Evolutionary conservation across 2,113 vertebrate genomes (phyloP).

Genomic region (Eublepharis macularius): DNA sequence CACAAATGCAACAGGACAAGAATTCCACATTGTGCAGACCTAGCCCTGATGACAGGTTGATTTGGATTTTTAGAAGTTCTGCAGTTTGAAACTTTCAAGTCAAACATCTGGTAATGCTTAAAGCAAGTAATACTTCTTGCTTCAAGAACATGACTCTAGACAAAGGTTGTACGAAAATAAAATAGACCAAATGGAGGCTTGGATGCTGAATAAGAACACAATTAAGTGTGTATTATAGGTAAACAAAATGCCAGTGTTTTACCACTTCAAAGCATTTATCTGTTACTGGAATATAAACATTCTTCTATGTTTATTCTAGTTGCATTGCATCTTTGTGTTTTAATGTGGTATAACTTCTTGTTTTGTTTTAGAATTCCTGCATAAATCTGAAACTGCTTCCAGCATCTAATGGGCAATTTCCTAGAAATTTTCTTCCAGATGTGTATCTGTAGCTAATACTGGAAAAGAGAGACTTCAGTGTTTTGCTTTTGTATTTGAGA

Average conservation of each 20-base stretch:
- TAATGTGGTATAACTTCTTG: conserved; percentile 51
- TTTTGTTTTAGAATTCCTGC: conserved; percentile 55
- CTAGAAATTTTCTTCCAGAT: conserved; percentile 45
- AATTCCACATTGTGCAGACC: neutral
- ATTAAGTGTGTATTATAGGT: conserved; percentile 41
- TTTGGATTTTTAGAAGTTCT: conserved; percentile 52
- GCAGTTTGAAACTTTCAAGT: conserved; percentile 66
- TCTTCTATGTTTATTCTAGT: conserved; percentile 50
- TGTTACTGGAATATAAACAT: conserved; percentile 54
- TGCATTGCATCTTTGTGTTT: conserved; percentile 51
- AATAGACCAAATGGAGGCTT: conserved; percentile 54
- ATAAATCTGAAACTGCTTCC: conserved; percentile 44
- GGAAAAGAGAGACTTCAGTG: neutral
- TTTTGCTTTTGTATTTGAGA: neutral
- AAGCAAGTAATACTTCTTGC: conserved; percentile 68
- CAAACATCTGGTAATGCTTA: conserved; percentile 77
- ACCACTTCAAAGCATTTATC: conserved; percentile 47
- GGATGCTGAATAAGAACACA: conserved; percentile 38
- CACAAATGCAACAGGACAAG: neutral
- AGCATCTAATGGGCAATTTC: conserved; percentile 42
- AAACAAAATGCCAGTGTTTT: conserved; percentile 55
- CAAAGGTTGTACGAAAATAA: conserved; percentile 64
- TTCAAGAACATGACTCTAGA: conserved; percentile 67
- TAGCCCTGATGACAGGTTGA: neutral
- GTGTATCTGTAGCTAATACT: conserved; percentile 27